Percentiles rank a stretch among this genome's conserved stretches.
phyloP scores from a whole-genome alignment of 2,113 vertebrate species.

The Menidia beryllina region DNA sequence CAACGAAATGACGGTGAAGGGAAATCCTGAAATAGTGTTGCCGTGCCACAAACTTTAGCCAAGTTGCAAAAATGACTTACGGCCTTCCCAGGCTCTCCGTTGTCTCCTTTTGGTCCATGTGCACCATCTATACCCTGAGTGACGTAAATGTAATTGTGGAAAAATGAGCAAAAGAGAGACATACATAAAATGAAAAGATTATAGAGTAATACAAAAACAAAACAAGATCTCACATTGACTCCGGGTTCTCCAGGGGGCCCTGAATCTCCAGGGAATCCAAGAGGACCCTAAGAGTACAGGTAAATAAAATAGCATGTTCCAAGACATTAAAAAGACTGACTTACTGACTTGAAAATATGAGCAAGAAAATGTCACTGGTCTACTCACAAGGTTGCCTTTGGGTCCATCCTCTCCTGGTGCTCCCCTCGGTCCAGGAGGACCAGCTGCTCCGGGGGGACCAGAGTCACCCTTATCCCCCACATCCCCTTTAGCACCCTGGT shows the following conservation, averaged over 20 bases:
- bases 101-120: constrained; percentile 87
- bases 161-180: neutral
- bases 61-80: constrained; percentile 75
- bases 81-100: constrained; percentile 86
- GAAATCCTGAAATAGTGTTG: constrained; percentile 6
- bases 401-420: constrained; percentile 90
- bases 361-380: constrained; percentile 23
- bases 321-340: constrained; percentile 19
- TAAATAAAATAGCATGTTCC: constrained; percentile 2
- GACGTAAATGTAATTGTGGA: constrained; percentile 12
- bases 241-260: constrained; percentile 88
- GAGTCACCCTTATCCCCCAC: constrained; percentile 91
- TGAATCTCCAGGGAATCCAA: constrained; percentile 86
- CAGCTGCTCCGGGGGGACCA: constrained; percentile 86
- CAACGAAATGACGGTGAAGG: neutral
- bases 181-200: neutral
- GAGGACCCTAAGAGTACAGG: constrained; percentile 81
- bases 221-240: constrained; percentile 75
- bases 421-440: constrained; percentile 88
- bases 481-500: constrained; percentile 88
- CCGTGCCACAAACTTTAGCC: constrained; percentile 12
- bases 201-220: neutral
- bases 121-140: constrained; percentile 87
- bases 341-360: constrained; percentile 12
- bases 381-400: constrained; percentile 88